A percentile compares a stretch with the other conserved stretches of the same genome.
These are phyloP conservation scores for Cyanocitta stelleri DNA, from an alignment of 2,113 vertebrate species.

Conservation along the genomic window DNA sequence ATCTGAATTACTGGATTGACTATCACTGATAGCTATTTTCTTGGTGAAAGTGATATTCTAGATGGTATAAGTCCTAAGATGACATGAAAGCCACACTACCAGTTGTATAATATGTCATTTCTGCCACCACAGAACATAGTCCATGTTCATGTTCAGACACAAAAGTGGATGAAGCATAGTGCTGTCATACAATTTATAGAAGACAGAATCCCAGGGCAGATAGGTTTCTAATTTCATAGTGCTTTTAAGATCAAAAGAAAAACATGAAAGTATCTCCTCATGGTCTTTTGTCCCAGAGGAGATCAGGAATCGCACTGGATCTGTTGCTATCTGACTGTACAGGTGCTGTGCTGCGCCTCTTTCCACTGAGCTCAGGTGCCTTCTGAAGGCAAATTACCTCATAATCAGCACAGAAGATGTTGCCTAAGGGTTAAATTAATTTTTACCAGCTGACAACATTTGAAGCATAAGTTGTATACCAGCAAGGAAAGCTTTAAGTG, in stretches of 20 bases:
- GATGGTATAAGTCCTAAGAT: background rate
- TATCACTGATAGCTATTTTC: background rate
- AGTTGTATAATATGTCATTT: background rate
- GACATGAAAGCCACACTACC: background rate
- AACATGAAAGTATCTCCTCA: background rate
- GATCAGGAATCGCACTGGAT: no score
- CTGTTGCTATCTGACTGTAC: background rate
- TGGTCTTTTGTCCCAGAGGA: background rate
- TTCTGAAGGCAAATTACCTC: background rate
- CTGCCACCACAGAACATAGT: background rate
- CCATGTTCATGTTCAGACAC: background rate
- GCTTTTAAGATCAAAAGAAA: background rate
- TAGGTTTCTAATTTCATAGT: background rate
- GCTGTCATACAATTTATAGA: background rate
- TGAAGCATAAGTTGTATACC: background rate
- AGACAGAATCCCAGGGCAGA: background rate
- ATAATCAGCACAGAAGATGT: background rate
- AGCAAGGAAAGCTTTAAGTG: background rate
- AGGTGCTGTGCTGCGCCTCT: background rate
- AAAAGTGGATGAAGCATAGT: background rate
- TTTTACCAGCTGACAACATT: background rate
- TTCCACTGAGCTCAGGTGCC: background rate
- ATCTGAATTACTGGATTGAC: background rate
- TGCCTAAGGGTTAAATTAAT: background rate
- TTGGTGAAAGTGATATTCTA: background rate